A percentile compares a stretch with the other conserved stretches of the same genome.
Conservation (phyloP, 2,888 invertebrate species). For the Brachypalpus laphriformis region DNA sequence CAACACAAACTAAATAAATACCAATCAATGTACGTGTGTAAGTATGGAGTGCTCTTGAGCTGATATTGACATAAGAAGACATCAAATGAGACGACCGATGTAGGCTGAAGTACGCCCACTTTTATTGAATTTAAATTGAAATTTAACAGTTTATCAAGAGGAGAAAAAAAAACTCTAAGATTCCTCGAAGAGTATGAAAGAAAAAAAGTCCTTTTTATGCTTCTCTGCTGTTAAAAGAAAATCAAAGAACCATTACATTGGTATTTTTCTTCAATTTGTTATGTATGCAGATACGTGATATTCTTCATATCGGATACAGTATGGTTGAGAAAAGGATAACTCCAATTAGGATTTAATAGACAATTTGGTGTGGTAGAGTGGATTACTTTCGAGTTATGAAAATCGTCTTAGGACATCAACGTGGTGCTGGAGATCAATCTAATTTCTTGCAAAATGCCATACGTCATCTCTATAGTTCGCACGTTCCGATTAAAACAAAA, state of each 20-base stretch:
- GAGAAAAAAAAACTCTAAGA: background rate
- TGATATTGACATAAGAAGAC: conserved; percentile 1
- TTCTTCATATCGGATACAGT: too few species aligned
- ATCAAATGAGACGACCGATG: background rate
- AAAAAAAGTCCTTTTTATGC: background rate
- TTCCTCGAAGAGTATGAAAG: background rate
- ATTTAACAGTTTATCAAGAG: conserved; percentile 9
- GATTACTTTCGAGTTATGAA: too few species aligned
- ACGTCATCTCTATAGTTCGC: too few species aligned
- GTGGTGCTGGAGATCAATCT: too few species aligned
- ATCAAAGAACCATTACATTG: conserved; percentile 27
- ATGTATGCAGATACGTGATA: too few species aligned
- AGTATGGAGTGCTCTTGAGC: conserved; percentile 1
- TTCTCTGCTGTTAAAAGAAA: background rate
- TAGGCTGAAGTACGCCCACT: background rate
- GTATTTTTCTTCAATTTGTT: background rate
- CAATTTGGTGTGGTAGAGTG: background rate
- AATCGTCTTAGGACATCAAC: too few species aligned
- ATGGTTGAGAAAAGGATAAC: too few species aligned
- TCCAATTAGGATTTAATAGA: too few species aligned
- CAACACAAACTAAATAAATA: conserved; percentile 6
- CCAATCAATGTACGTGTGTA: conserved; percentile 16
- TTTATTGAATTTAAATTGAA: conserved; percentile 41
- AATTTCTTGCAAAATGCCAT: too few species aligned
- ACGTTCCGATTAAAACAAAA: too few species aligned